Conservation (phyloP, 2,888 invertebrate species). For the Deilephila elpenor region DNA sequence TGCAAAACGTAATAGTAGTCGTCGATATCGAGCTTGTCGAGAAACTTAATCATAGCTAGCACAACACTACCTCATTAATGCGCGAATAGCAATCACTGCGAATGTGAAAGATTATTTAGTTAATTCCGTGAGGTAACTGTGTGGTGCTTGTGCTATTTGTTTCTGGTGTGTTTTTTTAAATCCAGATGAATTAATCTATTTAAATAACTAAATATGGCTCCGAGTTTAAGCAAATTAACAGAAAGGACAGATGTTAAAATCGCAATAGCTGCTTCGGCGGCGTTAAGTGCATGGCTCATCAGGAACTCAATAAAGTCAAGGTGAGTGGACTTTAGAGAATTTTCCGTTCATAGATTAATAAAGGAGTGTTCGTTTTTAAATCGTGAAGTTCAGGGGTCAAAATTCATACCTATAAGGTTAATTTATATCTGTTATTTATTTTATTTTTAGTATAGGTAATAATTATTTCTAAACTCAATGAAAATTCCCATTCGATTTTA, state of each 20-base stretch:
- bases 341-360: constrained; percentile 32
- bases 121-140: constrained; percentile 34
- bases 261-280: constrained; percentile 87
- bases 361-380: constrained; percentile 25
- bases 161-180: constrained; percentile 40
- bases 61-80: constrained; percentile 20
- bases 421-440: not conserved
- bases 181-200: constrained; percentile 33
- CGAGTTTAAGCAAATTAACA: constrained; percentile 90
- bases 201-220: constrained; percentile 85
- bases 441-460: not conserved
- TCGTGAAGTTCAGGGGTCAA: not conserved
- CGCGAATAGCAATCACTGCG: constrained; percentile 20
- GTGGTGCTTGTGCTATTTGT: constrained; percentile 40
- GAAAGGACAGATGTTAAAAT: constrained; percentile 87
- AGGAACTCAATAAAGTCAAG: constrained; percentile 82
- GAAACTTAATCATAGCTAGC: not conserved
- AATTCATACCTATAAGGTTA: not conserved
- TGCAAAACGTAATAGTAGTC: not conserved
- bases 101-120: constrained; percentile 3
- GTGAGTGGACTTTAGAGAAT: constrained; percentile 53
- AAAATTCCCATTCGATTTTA: too few species aligned
- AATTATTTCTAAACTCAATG: not conserved
- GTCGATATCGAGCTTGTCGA: not conserved
- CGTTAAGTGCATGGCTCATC: constrained; percentile 85